Evolutionary conservation across 2,113 vertebrate genomes (phyloP).

Genomic region (Camelus dromedarius): DNA sequence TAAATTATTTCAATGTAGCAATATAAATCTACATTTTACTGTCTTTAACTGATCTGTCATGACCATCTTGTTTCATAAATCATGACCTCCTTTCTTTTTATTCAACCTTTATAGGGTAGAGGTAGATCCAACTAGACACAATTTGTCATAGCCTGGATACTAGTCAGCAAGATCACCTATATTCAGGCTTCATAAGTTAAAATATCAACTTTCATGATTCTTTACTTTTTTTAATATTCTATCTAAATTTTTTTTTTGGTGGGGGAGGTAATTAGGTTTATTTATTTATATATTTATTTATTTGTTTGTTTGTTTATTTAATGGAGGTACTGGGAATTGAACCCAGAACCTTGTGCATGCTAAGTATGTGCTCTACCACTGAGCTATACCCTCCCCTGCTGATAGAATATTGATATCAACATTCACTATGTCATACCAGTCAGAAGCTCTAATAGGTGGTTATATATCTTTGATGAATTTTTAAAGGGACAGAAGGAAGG

Average conservation of each 20-base stretch:
- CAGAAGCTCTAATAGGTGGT: not conserved
- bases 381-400: no score
- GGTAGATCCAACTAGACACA: not conserved
- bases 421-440: not conserved
- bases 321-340: no score
- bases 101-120: not conserved
- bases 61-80: not conserved
- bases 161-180: not conserved
- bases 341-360: no score
- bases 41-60: not conserved
- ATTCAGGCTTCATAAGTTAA: not conserved
- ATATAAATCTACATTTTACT: not conserved
- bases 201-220: not conserved
- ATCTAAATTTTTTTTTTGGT: no score
- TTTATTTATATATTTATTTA: no score
- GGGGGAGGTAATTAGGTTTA: no score
- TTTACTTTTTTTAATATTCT: not conserved
- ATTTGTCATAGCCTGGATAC: not conserved
- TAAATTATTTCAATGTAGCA: not conserved
- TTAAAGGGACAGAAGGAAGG: not conserved
- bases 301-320: no score
- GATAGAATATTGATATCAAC: not conserved
- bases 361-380: no score
- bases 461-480: not conserved
- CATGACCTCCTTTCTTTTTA: not conserved